phyloP scores from a whole-genome alignment of 2,797 vertebrate genomes.

The Neostethus bicornis region DNA sequence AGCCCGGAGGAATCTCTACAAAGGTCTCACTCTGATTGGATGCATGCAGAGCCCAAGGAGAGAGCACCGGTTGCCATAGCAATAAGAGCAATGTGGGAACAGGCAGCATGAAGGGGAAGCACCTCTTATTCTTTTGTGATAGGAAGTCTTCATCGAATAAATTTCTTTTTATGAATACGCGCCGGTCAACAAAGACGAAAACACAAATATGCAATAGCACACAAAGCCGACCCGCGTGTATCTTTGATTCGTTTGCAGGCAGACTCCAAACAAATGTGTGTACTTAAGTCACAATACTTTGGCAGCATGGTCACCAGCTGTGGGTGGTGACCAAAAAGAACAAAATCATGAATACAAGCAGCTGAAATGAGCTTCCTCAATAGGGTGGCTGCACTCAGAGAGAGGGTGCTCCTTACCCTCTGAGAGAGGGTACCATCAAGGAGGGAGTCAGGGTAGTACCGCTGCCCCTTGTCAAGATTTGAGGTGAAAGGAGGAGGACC shows the following conservation, averaged over 20 bases:
- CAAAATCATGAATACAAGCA: constrained; percentile 69
- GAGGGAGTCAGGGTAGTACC: too few species aligned
- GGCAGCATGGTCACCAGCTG: constrained; percentile 66
- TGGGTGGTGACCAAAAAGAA: constrained; percentile 57
- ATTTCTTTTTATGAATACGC: constrained; percentile 55
- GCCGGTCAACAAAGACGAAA: constrained; percentile 34
- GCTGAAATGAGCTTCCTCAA: too few species aligned
- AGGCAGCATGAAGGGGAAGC: constrained; percentile 72
- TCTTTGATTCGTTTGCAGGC: constrained; percentile 54
- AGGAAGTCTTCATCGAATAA: constrained; percentile 69
- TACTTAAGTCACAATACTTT: constrained; percentile 68
- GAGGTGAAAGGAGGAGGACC: too few species aligned
- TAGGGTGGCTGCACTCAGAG: too few species aligned
- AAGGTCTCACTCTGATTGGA: constrained; percentile 85
- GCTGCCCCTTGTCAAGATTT: too few species aligned
- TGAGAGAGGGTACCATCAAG: too few species aligned
- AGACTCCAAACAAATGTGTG: constrained; percentile 49
- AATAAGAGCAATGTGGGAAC: constrained; percentile 80
- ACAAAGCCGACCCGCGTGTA: constrained; percentile 45
- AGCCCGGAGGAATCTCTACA: constrained; percentile 84
- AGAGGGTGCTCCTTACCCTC: too few species aligned
- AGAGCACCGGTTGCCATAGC: constrained; percentile 83
- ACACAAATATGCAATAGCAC: constrained; percentile 35
- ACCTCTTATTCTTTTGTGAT: constrained; percentile 71
- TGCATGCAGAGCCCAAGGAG: constrained; percentile 79